Evolutionary conservation across 2,113 vertebrate species (phyloP).

Genomic region (Lontra canadensis): DNA sequence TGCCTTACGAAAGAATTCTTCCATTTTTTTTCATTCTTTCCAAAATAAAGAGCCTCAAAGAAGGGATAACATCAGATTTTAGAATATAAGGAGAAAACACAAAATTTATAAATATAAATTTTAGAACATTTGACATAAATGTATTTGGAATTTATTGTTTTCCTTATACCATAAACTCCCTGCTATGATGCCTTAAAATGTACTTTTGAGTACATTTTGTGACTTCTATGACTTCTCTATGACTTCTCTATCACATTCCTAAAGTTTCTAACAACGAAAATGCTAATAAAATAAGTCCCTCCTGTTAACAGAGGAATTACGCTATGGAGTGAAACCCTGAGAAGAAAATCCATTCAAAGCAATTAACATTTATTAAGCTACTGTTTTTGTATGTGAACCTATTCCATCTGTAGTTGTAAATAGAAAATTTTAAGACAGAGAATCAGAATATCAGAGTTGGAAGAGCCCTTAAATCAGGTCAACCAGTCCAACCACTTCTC

Average conservation of each 20-base stretch:
- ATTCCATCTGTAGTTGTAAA: background rate
- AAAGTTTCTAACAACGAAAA: background rate
- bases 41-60: background rate
- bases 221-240: too few species aligned
- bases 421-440: background rate
- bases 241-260: background rate
- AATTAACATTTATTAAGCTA: background rate
- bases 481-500: background rate
- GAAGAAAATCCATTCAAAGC: background rate
- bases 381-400: background rate
- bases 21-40: background rate
- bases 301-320: background rate
- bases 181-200: background rate
- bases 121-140: background rate
- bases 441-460: background rate
- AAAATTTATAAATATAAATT: background rate
- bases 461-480: background rate
- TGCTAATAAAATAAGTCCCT: background rate
- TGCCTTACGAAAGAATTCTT: background rate
- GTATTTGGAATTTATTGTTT: background rate
- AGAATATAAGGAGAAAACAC: background rate
- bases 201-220: too few species aligned
- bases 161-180: background rate
- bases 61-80: background rate
- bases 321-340: background rate